Percentiles rank a stretch among this genome's conserved stretches.
These are phyloP conservation scores for Cyprichromis sp. DNA, from an alignment of 2,113 vertebrate species.

Conservation along the genomic window DNA sequence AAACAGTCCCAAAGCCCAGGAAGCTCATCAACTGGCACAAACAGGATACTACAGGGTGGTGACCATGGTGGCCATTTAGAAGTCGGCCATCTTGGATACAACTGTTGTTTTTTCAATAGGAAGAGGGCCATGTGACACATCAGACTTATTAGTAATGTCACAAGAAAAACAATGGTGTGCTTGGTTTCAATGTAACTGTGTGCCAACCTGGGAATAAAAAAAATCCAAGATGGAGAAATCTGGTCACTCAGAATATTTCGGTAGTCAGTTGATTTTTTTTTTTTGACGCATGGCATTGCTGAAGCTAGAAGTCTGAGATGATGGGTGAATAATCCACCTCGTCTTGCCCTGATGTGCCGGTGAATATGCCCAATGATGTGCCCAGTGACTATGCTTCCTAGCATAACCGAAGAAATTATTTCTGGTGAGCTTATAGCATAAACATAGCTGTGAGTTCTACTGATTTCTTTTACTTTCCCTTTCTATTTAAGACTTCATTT, in stretches of 20 bases:
- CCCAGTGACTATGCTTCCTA: background rate
- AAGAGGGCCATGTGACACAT: too few relatives aligned
- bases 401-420: fast-evolving
- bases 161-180: too few relatives aligned
- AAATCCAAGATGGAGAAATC: too few relatives aligned
- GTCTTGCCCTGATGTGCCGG: fast-evolving
- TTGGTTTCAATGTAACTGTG: too few relatives aligned
- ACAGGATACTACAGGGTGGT: background rate
- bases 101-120: too few relatives aligned
- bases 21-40: background rate
- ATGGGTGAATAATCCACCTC: background rate
- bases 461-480: background rate
- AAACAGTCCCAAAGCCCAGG: background rate
- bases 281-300: fast-evolving
- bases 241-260: too few relatives aligned
- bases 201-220: too few relatives aligned
- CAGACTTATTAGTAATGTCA: too few relatives aligned
- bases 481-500: background rate
- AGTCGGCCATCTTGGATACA: too few relatives aligned
- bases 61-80: too few relatives aligned
- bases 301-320: background rate
- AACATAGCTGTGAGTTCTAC: background rate
- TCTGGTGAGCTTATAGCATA: background rate
- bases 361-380: background rate
- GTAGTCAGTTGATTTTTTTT: fast-evolving